These are phyloP conservation scores for Camponotus floridanus DNA, from an alignment of 1,140 invertebrate species.

Conservation along the genomic window DNA sequence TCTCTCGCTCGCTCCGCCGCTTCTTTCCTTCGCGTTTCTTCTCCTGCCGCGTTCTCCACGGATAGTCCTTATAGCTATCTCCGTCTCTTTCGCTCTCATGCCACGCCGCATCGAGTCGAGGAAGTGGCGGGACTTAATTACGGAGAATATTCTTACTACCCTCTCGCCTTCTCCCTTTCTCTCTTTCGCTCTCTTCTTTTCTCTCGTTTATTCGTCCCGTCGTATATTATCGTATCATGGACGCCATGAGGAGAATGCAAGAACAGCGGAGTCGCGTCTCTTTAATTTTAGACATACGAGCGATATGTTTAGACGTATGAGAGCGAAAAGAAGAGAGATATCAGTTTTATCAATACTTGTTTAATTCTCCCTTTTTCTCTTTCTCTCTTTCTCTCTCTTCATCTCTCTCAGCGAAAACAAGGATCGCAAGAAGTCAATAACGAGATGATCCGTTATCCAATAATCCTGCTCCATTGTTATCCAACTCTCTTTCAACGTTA, in stretches of 20 bases:
- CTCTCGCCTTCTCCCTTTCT: constrained; percentile 9
- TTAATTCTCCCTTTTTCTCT: background rate
- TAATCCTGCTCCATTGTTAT: constrained; percentile 35
- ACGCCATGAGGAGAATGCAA: constrained; percentile 47
- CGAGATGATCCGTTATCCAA: constrained; percentile 7
- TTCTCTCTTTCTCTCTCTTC: no score
- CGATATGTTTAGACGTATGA: constrained; percentile 4
- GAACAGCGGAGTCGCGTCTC: constrained; percentile 23
- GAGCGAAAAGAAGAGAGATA: background rate
- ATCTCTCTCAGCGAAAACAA: background rate
- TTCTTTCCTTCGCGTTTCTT: constrained; percentile 61
- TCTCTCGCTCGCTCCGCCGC: constrained; percentile 13
- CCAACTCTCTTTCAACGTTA: constrained; percentile 14
- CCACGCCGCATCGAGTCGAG: constrained; percentile 72
- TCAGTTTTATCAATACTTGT: constrained; percentile 14
- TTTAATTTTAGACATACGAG: constrained; percentile 29
- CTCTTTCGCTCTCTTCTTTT: constrained; percentile 14
- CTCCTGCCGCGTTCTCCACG: constrained; percentile 48
- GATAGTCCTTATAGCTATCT: constrained; percentile 38
- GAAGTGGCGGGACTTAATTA: constrained; percentile 84
- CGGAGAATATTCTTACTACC: constrained; percentile 77
- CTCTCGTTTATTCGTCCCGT: constrained; percentile 13
- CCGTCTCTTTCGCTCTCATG: constrained; percentile 20
- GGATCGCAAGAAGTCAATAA: background rate
- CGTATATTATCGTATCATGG: constrained; percentile 39